phyloP scores from a whole-genome alignment of 64 coral and sea anemone species.

The Stylophora pistillata region DNA sequence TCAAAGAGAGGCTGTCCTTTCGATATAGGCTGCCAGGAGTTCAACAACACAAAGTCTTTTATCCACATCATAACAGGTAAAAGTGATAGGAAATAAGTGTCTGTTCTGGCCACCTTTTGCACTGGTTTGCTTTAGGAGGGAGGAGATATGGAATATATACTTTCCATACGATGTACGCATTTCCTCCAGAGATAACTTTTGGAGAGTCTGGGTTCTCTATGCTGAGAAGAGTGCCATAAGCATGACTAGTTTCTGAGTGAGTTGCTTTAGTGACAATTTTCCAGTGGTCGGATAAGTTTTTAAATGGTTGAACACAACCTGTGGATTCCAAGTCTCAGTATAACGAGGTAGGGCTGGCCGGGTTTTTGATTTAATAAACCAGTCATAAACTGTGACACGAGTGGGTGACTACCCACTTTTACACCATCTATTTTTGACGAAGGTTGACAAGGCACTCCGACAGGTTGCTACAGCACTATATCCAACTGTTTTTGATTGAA shows the following conservation, averaged over 20 bases:
- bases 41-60: slow-evolving; percentile 39
- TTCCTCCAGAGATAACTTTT: slow-evolving; percentile 27
- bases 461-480: slow-evolving; percentile 49
- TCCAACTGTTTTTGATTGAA: slow-evolving; percentile 37
- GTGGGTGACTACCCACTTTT: slow-evolving; percentile 45
- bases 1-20: neutral
- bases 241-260: slow-evolving; percentile 55
- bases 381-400: slow-evolving; percentile 37
- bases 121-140: slow-evolving; percentile 57
- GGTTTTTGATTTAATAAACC: slow-evolving; percentile 39
- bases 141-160: slow-evolving; percentile 51
- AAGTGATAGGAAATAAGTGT: slow-evolving; percentile 33
- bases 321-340: slow-evolving; percentile 17
- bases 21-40: slow-evolving; percentile 13
- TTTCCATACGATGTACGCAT: slow-evolving; percentile 14
- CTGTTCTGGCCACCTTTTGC: slow-evolving; percentile 37
- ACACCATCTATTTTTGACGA: slow-evolving; percentile 24
- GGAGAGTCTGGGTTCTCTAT: slow-evolving; percentile 55
- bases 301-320: slow-evolving; percentile 17
- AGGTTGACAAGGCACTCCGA: slow-evolving; percentile 29
- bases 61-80: neutral
- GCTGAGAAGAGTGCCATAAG: slow-evolving; percentile 60
- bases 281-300: slow-evolving; percentile 16
- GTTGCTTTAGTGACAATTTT: slow-evolving; percentile 31
- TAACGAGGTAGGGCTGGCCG: slow-evolving; percentile 28